A percentile compares a stretch with the other conserved stretches of the same genome.
Conservation (phyloP, 1,140 invertebrate species). For the Pomacea maculata region DNA sequence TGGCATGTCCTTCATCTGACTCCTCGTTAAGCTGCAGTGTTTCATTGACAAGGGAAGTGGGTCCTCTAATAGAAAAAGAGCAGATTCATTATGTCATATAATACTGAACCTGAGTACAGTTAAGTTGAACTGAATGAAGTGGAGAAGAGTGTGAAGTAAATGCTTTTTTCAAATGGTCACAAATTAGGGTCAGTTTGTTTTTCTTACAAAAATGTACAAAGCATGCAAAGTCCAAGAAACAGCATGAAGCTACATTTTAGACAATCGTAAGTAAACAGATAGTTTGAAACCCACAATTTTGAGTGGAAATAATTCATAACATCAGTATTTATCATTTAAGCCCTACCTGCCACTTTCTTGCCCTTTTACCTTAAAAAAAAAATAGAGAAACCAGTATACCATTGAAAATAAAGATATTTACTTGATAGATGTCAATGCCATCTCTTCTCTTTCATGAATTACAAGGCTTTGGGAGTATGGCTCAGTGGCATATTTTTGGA, state of each 20-base stretch:
- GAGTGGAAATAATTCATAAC: too few species aligned
- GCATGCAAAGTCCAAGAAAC: too few species aligned
- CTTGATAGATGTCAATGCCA: constrained; percentile 80
- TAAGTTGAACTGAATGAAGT: background rate
- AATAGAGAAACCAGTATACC: background rate
- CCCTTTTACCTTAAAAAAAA: too few species aligned
- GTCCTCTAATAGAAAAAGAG: constrained; percentile 23
- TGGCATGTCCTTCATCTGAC: constrained; percentile 33
- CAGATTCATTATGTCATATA: background rate
- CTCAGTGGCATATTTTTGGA: constrained; percentile 64
- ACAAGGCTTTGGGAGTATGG: constrained; percentile 77
- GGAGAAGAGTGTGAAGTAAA: background rate
- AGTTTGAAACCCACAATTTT: too few species aligned
- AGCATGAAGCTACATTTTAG: too few species aligned
- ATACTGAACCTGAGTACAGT: too few species aligned
- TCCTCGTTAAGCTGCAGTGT: constrained; percentile 35
- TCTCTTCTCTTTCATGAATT: constrained; percentile 81
- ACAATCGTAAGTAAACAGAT: too few species aligned
- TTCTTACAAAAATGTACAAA: too few species aligned
- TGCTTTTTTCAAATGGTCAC: background rate
- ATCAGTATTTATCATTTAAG: too few species aligned
- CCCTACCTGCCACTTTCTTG: too few species aligned
- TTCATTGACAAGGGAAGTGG: constrained; percentile 31
- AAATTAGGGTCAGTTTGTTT: too few species aligned
- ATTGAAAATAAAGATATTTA: constrained; percentile 53